These are phyloP conservation scores for Leptura quadrifasciata DNA, from an alignment of 2,888 invertebrate species.

Conservation along the genomic window DNA sequence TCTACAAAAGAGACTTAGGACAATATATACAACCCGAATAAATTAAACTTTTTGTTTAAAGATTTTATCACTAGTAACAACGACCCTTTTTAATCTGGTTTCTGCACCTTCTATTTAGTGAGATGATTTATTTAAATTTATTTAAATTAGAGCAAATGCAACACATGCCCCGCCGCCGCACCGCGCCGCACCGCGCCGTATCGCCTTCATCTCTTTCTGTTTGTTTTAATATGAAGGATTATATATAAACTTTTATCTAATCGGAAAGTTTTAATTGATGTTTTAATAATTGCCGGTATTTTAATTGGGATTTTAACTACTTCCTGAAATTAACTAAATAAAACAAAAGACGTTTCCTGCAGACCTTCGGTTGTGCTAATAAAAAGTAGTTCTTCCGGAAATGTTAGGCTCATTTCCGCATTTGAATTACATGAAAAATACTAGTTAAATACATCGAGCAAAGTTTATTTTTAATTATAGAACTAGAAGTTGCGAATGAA, in stretches of 20 bases:
- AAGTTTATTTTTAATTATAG: too few species aligned
- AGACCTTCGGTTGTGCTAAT: neutral
- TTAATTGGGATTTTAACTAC: conserved; percentile 23
- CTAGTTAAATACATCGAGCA: too few species aligned
- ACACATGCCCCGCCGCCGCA: conserved; percentile 8
- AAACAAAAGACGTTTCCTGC: neutral
- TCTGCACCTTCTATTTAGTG: conserved; percentile 56
- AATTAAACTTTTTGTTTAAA: conserved; percentile 67
- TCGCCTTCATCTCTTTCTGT: conserved; percentile 19
- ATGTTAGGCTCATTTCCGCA: neutral
- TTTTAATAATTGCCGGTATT: conserved; percentile 27
- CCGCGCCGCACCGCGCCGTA: neutral
- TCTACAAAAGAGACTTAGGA: conserved; percentile 62
- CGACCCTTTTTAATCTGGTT: conserved; percentile 62
- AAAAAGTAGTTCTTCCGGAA: neutral
- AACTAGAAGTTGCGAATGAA: too few species aligned
- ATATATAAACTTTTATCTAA: conserved; percentile 20
- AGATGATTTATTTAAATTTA: conserved; percentile 59
- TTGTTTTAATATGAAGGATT: conserved; percentile 31
- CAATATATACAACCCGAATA: conserved; percentile 65
- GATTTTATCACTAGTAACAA: conserved; percentile 64
- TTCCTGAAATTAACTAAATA: conserved; percentile 24
- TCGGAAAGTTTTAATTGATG: conserved; percentile 43
- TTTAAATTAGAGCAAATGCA: conserved; percentile 46
- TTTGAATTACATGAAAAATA: too few species aligned